Evolutionary conservation across 2,888 invertebrate genomes (phyloP).

Genomic region (Furcula furcula): DNA sequence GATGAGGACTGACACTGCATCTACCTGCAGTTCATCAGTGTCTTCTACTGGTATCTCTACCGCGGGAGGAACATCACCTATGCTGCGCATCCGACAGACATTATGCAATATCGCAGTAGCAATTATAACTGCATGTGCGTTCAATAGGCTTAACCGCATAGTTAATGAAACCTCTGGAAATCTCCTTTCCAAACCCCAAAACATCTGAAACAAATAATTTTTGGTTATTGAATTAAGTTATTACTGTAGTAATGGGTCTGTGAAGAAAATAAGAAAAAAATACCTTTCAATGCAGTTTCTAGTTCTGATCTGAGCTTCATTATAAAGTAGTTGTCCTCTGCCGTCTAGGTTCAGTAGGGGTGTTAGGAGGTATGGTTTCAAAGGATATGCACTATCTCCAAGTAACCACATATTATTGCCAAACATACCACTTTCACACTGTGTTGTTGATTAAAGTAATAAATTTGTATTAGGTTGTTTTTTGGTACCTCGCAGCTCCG

Average conservation of each 20-base stretch:
- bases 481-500: background rate
- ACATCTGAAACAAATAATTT: background rate
- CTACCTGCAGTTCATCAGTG: too few species aligned
- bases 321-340: slow-evolving; percentile 5
- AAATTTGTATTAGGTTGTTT: too few species aligned
- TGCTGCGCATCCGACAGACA: background rate
- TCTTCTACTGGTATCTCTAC: too few species aligned
- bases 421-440: background rate
- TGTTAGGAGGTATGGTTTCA: slow-evolving; percentile 10
- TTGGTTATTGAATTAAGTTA: background rate
- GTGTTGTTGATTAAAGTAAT: background rate
- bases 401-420: slow-evolving; percentile 3
- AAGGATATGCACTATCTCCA: slow-evolving; percentile 12
- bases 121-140: slow-evolving; percentile 2
- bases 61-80: background rate
- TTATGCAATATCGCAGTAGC: slow-evolving; percentile 3
- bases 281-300: slow-evolving; percentile 11
- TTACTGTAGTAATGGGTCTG: background rate
- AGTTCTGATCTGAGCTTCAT: slow-evolving; percentile 9
- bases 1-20: too few species aligned
- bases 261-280: too few species aligned
- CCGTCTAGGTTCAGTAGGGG: slow-evolving; percentile 7
- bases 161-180: slow-evolving; percentile 3
- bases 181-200: slow-evolving; percentile 5
- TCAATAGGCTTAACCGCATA: background rate